These are phyloP conservation scores for Peromyscus nudipes DNA, from an alignment of 2,797 vertebrate species.

Conservation along the genomic window DNA sequence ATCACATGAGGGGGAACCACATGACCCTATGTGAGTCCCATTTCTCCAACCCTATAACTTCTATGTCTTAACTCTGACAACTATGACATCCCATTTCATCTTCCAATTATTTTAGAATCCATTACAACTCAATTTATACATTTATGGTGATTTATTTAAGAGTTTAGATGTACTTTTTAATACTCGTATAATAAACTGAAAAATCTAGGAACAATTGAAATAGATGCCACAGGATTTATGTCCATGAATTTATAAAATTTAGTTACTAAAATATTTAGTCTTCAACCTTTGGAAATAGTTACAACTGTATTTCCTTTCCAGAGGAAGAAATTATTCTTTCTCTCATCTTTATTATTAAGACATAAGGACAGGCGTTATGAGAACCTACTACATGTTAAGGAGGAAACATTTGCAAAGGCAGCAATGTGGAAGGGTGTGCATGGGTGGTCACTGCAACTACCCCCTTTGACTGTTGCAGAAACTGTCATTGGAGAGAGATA, in stretches of 20 bases:
- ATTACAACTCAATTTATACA: not conserved
- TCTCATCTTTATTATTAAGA: not conserved
- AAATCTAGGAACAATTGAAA: not conserved
- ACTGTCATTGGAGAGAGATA: not conserved
- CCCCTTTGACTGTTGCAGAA: not conserved
- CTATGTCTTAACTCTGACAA: not conserved
- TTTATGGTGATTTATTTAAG: not conserved
- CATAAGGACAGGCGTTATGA: accelerated
- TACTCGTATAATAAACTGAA: not conserved
- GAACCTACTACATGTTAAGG: not conserved
- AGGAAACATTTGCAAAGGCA: not conserved
- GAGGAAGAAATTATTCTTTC: not conserved
- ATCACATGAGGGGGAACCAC: not conserved
- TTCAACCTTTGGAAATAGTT: not conserved
- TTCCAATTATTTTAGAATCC: not conserved
- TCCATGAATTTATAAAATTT: not conserved
- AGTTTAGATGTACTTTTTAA: not conserved
- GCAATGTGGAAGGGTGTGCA: not conserved
- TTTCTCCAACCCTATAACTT: not conserved
- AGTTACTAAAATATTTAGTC: conserved; percentile 12
- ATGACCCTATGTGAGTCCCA: not conserved
- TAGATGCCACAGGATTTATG: not conserved
- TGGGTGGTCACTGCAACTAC: not conserved
- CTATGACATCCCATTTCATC: not conserved
- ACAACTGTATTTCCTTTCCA: conserved; percentile 16